Evolutionary conservation across 2,888 invertebrate genomes (phyloP).

Genomic region (Orchesellides sinensis): DNA sequence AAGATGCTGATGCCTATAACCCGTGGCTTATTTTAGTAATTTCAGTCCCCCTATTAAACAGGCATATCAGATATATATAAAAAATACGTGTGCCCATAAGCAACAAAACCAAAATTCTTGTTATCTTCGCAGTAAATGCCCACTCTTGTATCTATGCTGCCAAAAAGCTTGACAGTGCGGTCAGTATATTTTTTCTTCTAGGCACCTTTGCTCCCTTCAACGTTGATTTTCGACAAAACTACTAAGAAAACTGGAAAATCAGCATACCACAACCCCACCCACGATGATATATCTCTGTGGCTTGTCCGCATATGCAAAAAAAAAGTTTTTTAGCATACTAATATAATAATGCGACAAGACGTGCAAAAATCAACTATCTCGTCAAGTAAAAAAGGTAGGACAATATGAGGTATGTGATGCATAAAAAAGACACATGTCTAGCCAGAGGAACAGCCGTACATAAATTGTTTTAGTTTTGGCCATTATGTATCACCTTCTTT

Average conservation of each 20-base stretch:
- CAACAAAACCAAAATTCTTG: constrained; percentile 28
- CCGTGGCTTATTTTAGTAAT: too few species aligned
- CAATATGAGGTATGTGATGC: neutral
- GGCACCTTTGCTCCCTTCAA: neutral
- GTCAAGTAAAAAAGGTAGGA: neutral
- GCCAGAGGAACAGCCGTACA: neutral
- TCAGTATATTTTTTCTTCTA: neutral
- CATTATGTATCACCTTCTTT: neutral
- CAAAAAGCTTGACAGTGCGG: neutral
- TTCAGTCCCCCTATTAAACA: too few species aligned
- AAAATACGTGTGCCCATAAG: neutral
- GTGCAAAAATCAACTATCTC: neutral
- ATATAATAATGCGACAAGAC: neutral
- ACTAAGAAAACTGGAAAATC: constrained; percentile 62
- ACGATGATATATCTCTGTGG: constrained; percentile 38
- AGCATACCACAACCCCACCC: constrained; percentile 62
- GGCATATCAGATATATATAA: neutral
- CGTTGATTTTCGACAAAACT: neutral
- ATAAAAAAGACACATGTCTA: neutral
- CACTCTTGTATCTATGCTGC: constrained; percentile 24
- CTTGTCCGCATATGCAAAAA: neutral
- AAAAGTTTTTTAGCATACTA: neutral
- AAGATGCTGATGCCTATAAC: too few species aligned
- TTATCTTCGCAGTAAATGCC: constrained; percentile 46
- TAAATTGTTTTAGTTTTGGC: too few species aligned